Evolutionary conservation across 2,888 invertebrate genomes (phyloP).

Genomic region (Xanthostigma xanthostigma): DNA sequence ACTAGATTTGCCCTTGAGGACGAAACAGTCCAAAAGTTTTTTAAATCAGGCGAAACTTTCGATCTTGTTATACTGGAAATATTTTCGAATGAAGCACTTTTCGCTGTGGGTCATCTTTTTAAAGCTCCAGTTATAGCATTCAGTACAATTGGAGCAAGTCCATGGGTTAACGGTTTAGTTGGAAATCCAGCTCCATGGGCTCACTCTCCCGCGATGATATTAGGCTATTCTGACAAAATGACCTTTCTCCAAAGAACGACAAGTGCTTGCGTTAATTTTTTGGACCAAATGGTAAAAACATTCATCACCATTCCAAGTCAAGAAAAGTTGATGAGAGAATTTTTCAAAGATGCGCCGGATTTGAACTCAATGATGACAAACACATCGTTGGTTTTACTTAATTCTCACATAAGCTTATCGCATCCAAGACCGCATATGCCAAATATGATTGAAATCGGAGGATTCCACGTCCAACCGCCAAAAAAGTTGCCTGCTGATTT

Average conservation of each 20-base stretch:
- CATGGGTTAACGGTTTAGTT: conserved; percentile 30
- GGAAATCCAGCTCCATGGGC: conserved; percentile 33
- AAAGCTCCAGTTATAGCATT: conserved; percentile 25
- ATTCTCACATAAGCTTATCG: conserved; percentile 35
- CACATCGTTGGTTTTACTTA: conserved; percentile 30
- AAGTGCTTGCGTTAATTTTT: too few relatives aligned
- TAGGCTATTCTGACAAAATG: conserved; percentile 28
- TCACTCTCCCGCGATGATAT: conserved; percentile 31
- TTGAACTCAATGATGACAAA: conserved; percentile 18
- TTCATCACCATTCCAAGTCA: neutral
- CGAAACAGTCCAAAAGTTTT: conserved; percentile 16
- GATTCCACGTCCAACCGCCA: conserved; percentile 28
- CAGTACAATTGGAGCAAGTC: conserved; percentile 30
- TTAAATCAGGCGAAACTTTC: conserved; percentile 25
- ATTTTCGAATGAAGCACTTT: conserved; percentile 32
- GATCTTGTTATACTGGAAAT: conserved; percentile 30
- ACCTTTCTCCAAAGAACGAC: conserved; percentile 32
- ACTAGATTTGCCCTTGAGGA: conserved; percentile 12
- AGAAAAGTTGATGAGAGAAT: conserved; percentile 2
- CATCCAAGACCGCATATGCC: conserved; percentile 34
- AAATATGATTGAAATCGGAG: conserved; percentile 40
- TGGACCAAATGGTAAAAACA: too few relatives aligned
- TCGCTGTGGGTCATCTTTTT: conserved; percentile 24
- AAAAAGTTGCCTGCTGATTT: conserved; percentile 28
- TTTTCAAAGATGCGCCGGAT: conserved; percentile 18